These are phyloP conservation scores for Lacerta bilineata DNA, from an alignment of 2,797 vertebrate genomes.

Conservation along the genomic window DNA sequence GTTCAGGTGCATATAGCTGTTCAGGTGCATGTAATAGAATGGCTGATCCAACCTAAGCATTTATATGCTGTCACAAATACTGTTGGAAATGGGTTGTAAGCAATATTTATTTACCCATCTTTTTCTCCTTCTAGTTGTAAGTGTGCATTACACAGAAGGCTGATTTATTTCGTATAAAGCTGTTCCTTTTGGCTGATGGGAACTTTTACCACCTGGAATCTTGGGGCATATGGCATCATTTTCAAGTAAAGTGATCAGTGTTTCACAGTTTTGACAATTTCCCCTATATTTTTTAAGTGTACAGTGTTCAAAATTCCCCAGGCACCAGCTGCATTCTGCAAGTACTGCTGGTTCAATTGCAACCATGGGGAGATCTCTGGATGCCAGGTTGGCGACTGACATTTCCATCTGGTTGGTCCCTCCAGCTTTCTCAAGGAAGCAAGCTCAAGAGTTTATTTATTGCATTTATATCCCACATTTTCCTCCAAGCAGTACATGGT, in stretches of 20 bases:
- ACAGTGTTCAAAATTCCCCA: too few relatives aligned
- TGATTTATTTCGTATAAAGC: not conserved
- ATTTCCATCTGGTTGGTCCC: too few relatives aligned
- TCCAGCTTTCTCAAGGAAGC: too few relatives aligned
- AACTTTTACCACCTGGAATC: not conserved
- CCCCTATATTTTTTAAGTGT: too few relatives aligned
- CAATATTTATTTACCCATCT: not conserved
- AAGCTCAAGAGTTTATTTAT: too few relatives aligned
- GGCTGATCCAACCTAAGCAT: not conserved
- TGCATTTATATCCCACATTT: too few relatives aligned
- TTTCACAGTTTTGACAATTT: not conserved
- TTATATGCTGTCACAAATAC: not conserved
- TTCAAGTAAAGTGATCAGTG: conserved; percentile 38
- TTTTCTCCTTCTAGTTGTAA: conserved; percentile 19
- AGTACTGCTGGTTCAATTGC: too few relatives aligned
- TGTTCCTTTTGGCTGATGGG: conserved; percentile 18
- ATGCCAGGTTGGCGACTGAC: too few relatives aligned
- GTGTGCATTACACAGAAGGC: not conserved
- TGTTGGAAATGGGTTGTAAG: not conserved
- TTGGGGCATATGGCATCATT: conserved; percentile 28
- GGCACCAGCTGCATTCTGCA: too few relatives aligned
- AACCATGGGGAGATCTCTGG: too few relatives aligned
- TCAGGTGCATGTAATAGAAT: not conserved
- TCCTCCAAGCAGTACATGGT: too few relatives aligned
- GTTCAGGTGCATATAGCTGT: not conserved